phyloP scores from a whole-genome alignment of 2,888 invertebrate genomes.

The Teinopalpus imperialis region DNA sequence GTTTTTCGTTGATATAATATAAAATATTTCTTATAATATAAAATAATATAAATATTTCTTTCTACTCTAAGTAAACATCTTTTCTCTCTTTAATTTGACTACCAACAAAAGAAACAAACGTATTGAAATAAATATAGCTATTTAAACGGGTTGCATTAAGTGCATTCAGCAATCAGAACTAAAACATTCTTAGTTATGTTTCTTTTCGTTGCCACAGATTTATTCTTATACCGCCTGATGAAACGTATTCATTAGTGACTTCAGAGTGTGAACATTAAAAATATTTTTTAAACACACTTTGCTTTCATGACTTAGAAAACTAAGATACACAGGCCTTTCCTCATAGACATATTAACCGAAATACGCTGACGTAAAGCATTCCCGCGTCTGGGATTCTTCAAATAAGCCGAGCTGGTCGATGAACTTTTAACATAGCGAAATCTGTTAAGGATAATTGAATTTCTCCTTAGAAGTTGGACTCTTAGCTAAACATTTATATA shows the following conservation, averaged over 20 bases:
- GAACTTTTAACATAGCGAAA: slow-evolving; percentile 43
- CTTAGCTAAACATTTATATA: not conserved
- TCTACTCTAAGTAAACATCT: too few species aligned
- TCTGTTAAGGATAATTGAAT: slow-evolving; percentile 26
- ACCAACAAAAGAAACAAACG: too few species aligned
- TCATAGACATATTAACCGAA: slow-evolving; percentile 14
- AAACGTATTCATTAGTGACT: not conserved
- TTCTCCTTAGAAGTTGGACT: slow-evolving; percentile 17
- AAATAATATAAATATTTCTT: too few species aligned
- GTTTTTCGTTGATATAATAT: too few species aligned
- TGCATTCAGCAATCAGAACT: slow-evolving; percentile 11
- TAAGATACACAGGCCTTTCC: slow-evolving; percentile 9
- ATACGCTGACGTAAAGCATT: slow-evolving; percentile 23
- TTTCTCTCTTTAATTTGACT: too few species aligned
- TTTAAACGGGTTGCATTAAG: not conserved
- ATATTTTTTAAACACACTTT: slow-evolving; percentile 2
- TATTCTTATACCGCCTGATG: not conserved
- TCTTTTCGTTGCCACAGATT: not conserved
- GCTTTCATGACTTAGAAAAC: slow-evolving; percentile 1
- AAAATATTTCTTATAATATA: too few species aligned
- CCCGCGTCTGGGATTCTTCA: slow-evolving; percentile 35
- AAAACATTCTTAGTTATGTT: slow-evolving; percentile 1
- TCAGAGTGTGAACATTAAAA: slow-evolving; percentile 3
- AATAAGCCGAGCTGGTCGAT: slow-evolving; percentile 39
- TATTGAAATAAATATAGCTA: not conserved